These are phyloP conservation scores for Aphyosemion australe DNA, from an alignment of 2,113 vertebrate genomes.

Conservation along the genomic window DNA sequence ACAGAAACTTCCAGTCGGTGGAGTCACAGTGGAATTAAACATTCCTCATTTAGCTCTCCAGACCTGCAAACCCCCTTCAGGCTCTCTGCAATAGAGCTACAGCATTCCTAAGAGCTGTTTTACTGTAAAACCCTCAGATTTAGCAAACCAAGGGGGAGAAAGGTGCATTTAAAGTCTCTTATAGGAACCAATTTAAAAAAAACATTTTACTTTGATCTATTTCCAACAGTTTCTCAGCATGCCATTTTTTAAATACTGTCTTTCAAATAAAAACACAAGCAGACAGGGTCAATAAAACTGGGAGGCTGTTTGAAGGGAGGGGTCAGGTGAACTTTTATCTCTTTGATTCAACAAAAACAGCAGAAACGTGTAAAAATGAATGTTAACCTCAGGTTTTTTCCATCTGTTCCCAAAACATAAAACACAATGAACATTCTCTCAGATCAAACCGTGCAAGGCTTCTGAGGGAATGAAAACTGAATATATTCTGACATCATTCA, in stretches of 20 bases:
- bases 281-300: conserved; percentile 16
- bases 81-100: background rate
- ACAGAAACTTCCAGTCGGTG: conserved; percentile 43
- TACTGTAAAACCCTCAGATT: background rate
- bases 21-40: conserved; percentile 42
- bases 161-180: no score
- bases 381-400: background rate
- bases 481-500: conserved; percentile 65
- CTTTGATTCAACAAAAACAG: background rate
- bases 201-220: no score
- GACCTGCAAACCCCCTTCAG: conserved; percentile 18
- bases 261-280: conserved; percentile 4
- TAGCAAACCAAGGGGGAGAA: background rate
- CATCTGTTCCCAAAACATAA: no score
- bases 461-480: conserved; percentile 10
- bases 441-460: background rate
- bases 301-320: conserved; percentile 52
- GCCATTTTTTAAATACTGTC: background rate
- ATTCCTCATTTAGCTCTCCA: conserved; percentile 20
- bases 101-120: background rate
- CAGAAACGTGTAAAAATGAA: background rate
- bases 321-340: conserved; percentile 67
- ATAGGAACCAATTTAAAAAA: no score
- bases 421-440: background rate
- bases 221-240: background rate